Base-by-base conservation (phyloP, 2,113 vertebrate species). In the Crocuta crocuta region DNA sequence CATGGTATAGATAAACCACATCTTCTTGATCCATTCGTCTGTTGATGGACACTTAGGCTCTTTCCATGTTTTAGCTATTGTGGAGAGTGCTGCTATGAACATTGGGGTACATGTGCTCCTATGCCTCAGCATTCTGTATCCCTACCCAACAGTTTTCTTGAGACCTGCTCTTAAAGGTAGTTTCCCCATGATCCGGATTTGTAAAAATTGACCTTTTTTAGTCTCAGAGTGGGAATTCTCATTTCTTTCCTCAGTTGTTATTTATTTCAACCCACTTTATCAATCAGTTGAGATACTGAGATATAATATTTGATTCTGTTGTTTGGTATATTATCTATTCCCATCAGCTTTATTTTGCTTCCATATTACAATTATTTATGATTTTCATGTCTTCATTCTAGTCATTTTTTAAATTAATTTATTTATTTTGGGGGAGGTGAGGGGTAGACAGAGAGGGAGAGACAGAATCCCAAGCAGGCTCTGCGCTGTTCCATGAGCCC, bases 241-340 rank as follows among this genome's bases (percentile, higher is more conserved):
- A n/a, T 89, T 84, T 76, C 45, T 70, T 85, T 92, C 66, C 43
- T 66, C 50, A 78, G 19, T 89, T 90, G 28, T 71, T 74, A 61
- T 43, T 97, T 82, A 85, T 89, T 82, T 83, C 48, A 92, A 50
- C 4, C 50, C 5, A 92, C 61, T 92, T 92, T 89, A 83, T 71
- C 66, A 93, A 43, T 63, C 68, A 90, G 10, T 3, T 91, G 66
- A 95, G 61, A 28, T 88, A 79, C 91, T 39, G 39, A 39, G 83
- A 84, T 85, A 85, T 84, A 39, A 39, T 39, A 39, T 92, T 88
- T 80, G 15, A 84, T 79, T 80, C 45, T 89, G 24, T n/a, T 88
- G 7, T 71, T 43, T 97, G 87, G 45, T 23, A 43, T 89, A 66
- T 89, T 71, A 39, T 80, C 35, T 92, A 74, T 70, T 82, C 50